These are phyloP conservation scores for Rhagoletis pomonella DNA, from an alignment of 1,140 invertebrate species.

Conservation along the genomic window DNA sequence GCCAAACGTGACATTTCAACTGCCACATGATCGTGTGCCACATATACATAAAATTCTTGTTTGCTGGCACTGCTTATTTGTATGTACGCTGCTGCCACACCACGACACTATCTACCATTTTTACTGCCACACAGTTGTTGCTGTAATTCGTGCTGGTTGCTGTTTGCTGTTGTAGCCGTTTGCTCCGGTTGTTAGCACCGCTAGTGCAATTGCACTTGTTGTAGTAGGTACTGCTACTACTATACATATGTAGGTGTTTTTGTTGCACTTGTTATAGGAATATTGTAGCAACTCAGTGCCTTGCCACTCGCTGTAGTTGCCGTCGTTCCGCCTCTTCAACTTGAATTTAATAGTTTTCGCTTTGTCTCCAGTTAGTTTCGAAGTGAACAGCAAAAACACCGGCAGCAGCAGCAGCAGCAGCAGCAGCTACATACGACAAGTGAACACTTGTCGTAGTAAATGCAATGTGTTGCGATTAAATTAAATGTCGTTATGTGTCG, in stretches of 20 bases:
- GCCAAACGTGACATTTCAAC: slow-evolving; percentile 52
- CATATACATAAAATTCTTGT: background rate
- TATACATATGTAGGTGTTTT: background rate
- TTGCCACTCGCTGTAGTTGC: slow-evolving; percentile 34
- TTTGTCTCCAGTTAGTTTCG: slow-evolving; percentile 36
- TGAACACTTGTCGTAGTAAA: background rate
- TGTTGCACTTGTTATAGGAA: slow-evolving; percentile 23
- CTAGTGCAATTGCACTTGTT: slow-evolving; percentile 21
- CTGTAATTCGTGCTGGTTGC: background rate
- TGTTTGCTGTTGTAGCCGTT: background rate
- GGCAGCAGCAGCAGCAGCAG: background rate
- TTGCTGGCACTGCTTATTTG: background rate
- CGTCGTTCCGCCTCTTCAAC: slow-evolving; percentile 48
- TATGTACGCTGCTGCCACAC: background rate
- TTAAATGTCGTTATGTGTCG: slow-evolving; percentile 50
- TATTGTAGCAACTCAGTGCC: slow-evolving; percentile 53
- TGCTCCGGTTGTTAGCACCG: slow-evolving; percentile 49
- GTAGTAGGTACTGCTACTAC: background rate
- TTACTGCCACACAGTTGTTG: slow-evolving; percentile 7
- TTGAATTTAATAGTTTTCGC: slow-evolving; percentile 50
- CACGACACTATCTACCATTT: slow-evolving; percentile 6
- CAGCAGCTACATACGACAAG: background rate
- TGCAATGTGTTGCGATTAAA: slow-evolving; percentile 48
- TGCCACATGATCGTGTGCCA: slow-evolving; percentile 19
- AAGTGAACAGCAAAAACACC: background rate